Conservation (phyloP, 2,888 invertebrate genomes). For the Vandiemenella viatica region DNA sequence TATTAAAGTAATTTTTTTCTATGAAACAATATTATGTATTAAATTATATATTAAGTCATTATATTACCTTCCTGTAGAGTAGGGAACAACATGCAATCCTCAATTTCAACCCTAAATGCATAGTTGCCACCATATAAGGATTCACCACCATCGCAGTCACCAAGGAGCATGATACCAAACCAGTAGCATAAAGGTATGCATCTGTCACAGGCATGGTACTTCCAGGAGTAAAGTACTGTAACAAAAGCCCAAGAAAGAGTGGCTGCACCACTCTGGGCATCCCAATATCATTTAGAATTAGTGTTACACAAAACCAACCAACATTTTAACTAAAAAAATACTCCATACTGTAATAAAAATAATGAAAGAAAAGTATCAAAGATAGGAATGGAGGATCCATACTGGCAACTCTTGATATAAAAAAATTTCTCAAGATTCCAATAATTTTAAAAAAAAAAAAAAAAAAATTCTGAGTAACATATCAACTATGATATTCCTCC, state of each 20-base stretch:
- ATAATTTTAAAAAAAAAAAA: too few relatives aligned
- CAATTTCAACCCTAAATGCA: slow-evolving; percentile 65
- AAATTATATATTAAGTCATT: background rate
- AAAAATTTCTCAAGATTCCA: too few relatives aligned
- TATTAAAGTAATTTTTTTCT: too few relatives aligned
- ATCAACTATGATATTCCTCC: too few relatives aligned
- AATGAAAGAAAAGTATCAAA: too few relatives aligned
- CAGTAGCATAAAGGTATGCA: slow-evolving; percentile 48
- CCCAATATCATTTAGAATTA: background rate
- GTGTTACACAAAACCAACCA: background rate
- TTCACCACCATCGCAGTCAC: background rate
- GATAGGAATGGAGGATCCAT: too few relatives aligned
- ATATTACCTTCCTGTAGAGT: slow-evolving; percentile 68
- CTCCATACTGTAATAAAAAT: too few relatives aligned
- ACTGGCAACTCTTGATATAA: too few relatives aligned
- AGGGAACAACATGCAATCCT: slow-evolving; percentile 68
- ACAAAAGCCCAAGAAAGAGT: slow-evolving; percentile 27
- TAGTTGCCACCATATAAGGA: slow-evolving; percentile 36
- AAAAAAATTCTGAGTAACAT: too few relatives aligned
- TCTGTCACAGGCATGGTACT: slow-evolving; percentile 31
- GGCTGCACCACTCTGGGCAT: slow-evolving; percentile 23
- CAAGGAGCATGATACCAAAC: background rate
- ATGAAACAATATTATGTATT: too few relatives aligned
- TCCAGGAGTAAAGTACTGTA: slow-evolving; percentile 32
- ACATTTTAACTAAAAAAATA: background rate